Base-by-base conservation (phyloP, 2,888 invertebrate genomes). In the Halictus ligatus region DNA sequence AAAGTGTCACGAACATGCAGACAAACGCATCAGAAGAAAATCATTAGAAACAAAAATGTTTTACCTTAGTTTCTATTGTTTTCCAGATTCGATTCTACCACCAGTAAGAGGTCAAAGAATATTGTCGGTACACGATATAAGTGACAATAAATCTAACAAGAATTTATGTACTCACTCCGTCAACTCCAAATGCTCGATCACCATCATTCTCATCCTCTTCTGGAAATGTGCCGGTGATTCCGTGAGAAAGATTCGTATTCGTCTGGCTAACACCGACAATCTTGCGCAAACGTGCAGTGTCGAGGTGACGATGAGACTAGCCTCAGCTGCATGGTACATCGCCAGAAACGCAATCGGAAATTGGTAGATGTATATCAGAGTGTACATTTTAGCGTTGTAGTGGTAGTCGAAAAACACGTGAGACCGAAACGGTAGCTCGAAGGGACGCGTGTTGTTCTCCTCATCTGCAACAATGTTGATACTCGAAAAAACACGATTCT, bases 281-380 rank as follows among this genome's bases (percentile, higher is more conserved):
- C 89, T 81, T 7, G 84, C 90, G 54, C 89, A 85, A 35, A 91
- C 79, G 48, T 90, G 88, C 13, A 91, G 74, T 8, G 90, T 80
- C n/a, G 91, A 43, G 6, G 81, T 88, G 10, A 88, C 82, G 54
- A 91, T 18, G 5, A 69, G 50, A n/a, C 64, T 69, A 48, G n/a
- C 67, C 25, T 67, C 50, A 8, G 50, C 50, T 69, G 50, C 67
- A 40, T 77, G 77, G 13, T 50, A 77, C 21, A 69, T 15, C 10
- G n/a, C 67, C n/a, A 50, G 1, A 50, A 8, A 50, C 13, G 46
- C 6, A 2, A 40, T 2, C 40, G 50, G 50, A 25, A 69, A 18
- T 64, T 77, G 67, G 12, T 2, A 77, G n/a, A 69, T n/a, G 35
- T 69, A 69, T n/a, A 69, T 0, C 2, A 77, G 10, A 12, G 29